These are phyloP conservation scores for Sus cebifrons DNA, from an alignment of 2,797 vertebrate genomes.

Conservation along the genomic window DNA sequence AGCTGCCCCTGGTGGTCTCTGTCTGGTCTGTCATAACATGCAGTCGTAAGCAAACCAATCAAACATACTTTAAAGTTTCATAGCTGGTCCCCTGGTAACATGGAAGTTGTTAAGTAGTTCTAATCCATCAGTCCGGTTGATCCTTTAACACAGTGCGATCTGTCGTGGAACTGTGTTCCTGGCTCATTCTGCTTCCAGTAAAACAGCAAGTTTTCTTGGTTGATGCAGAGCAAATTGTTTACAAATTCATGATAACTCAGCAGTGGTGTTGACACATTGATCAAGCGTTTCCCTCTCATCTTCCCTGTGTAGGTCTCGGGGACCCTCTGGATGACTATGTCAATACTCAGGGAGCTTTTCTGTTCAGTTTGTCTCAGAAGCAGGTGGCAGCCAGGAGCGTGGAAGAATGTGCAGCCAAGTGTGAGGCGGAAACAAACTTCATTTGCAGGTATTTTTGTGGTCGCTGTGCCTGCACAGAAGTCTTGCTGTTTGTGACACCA, in stretches of 20 bases:
- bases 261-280: rapidly evolving
- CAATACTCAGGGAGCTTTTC: slow-evolving; percentile 91
- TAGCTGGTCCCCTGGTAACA: rapidly evolving
- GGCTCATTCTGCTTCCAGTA: background rate
- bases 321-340: slow-evolving; percentile 87
- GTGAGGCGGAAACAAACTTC: slow-evolving; percentile 89
- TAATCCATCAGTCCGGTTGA: background rate
- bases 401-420: slow-evolving; percentile 86
- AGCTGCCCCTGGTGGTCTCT: rapidly evolving
- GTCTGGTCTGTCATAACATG: rapidly evolving
- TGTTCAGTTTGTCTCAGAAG: slow-evolving; percentile 79
- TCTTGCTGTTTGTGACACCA: rapidly evolving
- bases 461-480: rapidly evolving
- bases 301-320: slow-evolving; percentile 85
- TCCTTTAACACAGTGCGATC: background rate
- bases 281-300: background rate
- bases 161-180: background rate
- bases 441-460: slow-evolving; percentile 89
- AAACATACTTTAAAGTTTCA: background rate
- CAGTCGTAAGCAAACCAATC: background rate
- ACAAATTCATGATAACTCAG: too few relatives aligned
- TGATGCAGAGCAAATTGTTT: background rate
- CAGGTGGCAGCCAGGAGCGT: slow-evolving; percentile 71
- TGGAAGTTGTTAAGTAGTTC: background rate
- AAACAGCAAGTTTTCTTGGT: background rate